A percentile compares a stretch with the other conserved stretches of the same genome.
Evolutionary conservation across 2,888 invertebrate genomes (phyloP).

Genomic region (Chymomyza procnemis): DNA sequence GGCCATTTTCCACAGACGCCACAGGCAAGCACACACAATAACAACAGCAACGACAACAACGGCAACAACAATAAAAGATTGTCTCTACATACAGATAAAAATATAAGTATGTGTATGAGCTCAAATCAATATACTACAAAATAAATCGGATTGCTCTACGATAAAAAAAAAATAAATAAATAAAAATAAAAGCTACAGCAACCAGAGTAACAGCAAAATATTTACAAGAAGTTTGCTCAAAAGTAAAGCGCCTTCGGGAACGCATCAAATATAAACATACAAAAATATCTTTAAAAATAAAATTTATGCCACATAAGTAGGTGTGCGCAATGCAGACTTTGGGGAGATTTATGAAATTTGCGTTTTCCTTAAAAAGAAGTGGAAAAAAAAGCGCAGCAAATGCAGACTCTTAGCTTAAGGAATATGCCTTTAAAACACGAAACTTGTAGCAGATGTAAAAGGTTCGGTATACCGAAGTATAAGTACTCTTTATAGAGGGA

Average conservation of each 20-base stretch:
- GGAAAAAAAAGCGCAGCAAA: constrained; percentile 54
- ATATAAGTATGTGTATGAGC: constrained; percentile 5
- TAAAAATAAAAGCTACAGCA: constrained; percentile 40
- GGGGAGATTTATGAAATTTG: not conserved
- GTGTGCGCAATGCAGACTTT: not conserved
- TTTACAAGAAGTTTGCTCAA: constrained; percentile 57
- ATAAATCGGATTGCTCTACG: constrained; percentile 12
- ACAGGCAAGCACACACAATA: not conserved
- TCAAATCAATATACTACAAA: constrained; percentile 40
- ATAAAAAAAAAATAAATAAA: constrained; percentile 32
- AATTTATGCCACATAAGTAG: constrained; percentile 19
- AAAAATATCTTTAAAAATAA: constrained; percentile 32
- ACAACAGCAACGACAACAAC: not conserved
- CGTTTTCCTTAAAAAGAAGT: constrained; percentile 33
- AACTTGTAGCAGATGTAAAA: not conserved
- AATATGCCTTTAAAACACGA: not conserved
- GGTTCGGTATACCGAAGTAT: not conserved
- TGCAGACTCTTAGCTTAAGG: constrained; percentile 64
- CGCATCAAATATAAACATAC: constrained; percentile 60
- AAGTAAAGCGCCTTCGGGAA: constrained; percentile 48
- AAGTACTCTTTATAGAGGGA: not conserved
- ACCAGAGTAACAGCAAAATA: constrained; percentile 45
- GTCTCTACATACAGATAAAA: not conserved
- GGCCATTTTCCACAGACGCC: constrained; percentile 50
- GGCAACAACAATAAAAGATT: not conserved